Percentiles rank a stretch among this genome's conserved stretches.
These are phyloP conservation scores for Indri indri DNA, from an alignment of 2,113 vertebrate species.

Conservation along the genomic window DNA sequence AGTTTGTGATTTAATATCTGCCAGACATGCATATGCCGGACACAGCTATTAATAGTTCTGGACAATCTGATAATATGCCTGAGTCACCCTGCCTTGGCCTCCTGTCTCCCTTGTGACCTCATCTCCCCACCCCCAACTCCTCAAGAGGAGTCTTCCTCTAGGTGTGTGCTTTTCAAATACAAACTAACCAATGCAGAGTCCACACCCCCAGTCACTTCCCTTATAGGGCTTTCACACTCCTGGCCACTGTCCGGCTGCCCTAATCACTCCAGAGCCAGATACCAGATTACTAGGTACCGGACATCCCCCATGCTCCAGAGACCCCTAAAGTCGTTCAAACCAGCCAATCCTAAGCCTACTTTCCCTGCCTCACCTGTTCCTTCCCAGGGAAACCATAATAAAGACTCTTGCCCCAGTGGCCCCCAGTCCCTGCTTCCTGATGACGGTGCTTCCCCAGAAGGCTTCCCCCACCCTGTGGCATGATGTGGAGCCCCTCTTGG, in stretches of 20 bases:
- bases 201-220: not conserved
- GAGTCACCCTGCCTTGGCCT: not conserved
- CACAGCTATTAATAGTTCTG: not conserved
- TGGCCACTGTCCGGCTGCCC: not conserved
- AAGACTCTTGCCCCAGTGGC: not conserved
- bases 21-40: not conserved
- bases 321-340: not conserved
- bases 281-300: not conserved
- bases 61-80: not conserved
- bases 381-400: not conserved
- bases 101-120: not conserved
- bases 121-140: not conserved
- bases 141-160: not conserved
- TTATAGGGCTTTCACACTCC: not conserved
- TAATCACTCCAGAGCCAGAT: not conserved
- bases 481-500: not conserved
- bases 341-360: not conserved
- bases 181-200: not conserved
- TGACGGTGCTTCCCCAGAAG: not conserved
- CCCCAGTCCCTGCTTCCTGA: not conserved
- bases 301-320: not conserved
- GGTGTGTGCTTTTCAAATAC: not conserved
- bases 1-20: not conserved
- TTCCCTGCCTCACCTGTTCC: not conserved
- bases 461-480: not conserved